Base-by-base conservation (phyloP, 2,888 invertebrate species). In the Aporophyla lueneburgensis region DNA sequence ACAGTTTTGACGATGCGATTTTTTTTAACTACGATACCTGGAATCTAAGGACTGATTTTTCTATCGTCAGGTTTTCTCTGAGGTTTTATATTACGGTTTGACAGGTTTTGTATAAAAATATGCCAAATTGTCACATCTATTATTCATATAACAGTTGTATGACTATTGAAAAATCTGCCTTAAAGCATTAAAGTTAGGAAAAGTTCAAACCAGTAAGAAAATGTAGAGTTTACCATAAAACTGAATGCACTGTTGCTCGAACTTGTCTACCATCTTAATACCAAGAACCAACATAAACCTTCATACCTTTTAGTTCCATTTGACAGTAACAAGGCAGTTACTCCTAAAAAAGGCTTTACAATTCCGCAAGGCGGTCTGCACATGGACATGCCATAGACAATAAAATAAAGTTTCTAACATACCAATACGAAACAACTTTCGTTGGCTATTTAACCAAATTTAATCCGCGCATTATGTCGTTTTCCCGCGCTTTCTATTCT, bases 401-500 rank as follows among this genome's bases (percentile, higher is more conserved):
- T 84, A 75, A 79, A 78, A 84, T 71, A 81, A 81, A 86, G 81
- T 89, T 83, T 86, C 85, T 83, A 83, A 84, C 85, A 76, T 74
- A 62, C 83, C 77, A 66, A 87, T 84, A 80, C 77, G 51, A 84
- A 81, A 88, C 86, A 84, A 90, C 90, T 91, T 91, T 91, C 89
- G 79, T 89, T 88, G 79, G 79, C 83, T 86, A 76, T 89, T 90
- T 91, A 90, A 91, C 84, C 90, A 91, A 91, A 91, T 90, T 88
- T 86, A 89, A 89, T 91, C 88, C 87, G 84, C 72, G 74, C 86
- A 85, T 89, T 87, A 84, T 87, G 87, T 87, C 87, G 90, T 89
- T 91, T 91, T 91, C 90, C 87, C 88, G 87, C 89, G 88, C 88
- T 92, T 92, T 91, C 91, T 91, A 91, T 89, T 91, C 89, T 68